These are phyloP conservation scores for Hirundo rustica DNA, from an alignment of 2,797 vertebrate genomes.

Conservation along the genomic window DNA sequence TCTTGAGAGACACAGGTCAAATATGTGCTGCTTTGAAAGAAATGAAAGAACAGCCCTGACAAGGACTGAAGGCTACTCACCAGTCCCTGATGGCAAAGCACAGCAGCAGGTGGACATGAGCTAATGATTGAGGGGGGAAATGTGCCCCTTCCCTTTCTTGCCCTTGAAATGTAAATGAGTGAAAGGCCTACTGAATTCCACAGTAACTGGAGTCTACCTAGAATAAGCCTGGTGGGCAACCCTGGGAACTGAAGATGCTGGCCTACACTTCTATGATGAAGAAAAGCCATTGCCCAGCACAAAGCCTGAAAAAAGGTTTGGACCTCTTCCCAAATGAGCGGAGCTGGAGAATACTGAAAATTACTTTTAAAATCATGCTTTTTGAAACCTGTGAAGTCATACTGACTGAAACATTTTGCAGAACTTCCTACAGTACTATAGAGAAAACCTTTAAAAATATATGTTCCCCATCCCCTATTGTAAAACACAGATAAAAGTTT, in stretches of 20 bases:
- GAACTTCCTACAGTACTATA: not conserved
- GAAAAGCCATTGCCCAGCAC: not conserved
- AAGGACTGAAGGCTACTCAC: not conserved
- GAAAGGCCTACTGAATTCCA: not conserved
- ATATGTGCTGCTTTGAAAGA: not conserved
- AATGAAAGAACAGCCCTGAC: not conserved
- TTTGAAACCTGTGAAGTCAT: not conserved
- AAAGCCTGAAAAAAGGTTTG: not conserved
- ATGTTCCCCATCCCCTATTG: not conserved
- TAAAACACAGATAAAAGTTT: conserved; percentile 37
- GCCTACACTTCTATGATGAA: not conserved
- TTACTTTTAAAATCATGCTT: not conserved
- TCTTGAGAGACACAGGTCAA: not conserved
- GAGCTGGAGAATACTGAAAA: not conserved
- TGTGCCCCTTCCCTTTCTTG: not conserved
- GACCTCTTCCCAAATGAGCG: not conserved
- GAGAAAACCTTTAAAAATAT: not conserved
- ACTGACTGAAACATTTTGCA: not conserved
- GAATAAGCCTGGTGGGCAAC: not conserved
- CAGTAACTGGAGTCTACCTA: not conserved
- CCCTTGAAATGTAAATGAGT: not conserved
- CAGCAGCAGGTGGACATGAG: not conserved
- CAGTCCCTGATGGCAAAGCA: not conserved
- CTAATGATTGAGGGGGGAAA: not conserved
- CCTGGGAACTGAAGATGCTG: not conserved